phyloP scores from a whole-genome alignment of 2,888 invertebrate species.

The Drosophila monieri region DNA sequence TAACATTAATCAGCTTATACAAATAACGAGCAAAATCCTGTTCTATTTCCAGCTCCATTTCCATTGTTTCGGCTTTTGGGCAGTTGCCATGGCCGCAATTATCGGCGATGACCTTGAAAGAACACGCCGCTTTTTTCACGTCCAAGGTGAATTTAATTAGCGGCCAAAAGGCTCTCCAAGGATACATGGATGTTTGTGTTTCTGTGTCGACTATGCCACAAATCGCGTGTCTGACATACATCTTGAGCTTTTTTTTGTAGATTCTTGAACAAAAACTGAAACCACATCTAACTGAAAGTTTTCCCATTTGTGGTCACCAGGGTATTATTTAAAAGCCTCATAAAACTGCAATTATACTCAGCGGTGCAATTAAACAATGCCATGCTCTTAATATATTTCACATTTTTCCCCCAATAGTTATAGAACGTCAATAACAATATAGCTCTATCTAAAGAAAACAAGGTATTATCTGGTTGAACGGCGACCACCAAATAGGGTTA shows the following conservation, averaged over 20 bases:
- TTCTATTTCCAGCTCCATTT: slow-evolving; percentile 7
- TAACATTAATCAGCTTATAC: slow-evolving; percentile 11
- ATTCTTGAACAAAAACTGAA: slow-evolving; percentile 10
- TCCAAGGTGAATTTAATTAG: slow-evolving; percentile 77
- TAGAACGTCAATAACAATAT: neutral
- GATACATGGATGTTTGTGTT: slow-evolving; percentile 26
- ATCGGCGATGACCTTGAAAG: slow-evolving; percentile 71
- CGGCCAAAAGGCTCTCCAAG: slow-evolving; percentile 45
- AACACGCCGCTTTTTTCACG: slow-evolving; percentile 42
- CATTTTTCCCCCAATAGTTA: neutral
- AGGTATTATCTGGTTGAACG: neutral
- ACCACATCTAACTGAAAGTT: slow-evolving; percentile 22
- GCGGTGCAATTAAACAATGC: neutral
- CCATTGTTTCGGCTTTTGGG: slow-evolving; percentile 32
- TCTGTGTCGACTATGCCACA: slow-evolving; percentile 22
- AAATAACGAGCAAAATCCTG: slow-evolving; percentile 1
- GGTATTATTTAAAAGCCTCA: slow-evolving; percentile 8
- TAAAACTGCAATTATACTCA: slow-evolving; percentile 14
- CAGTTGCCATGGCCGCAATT: slow-evolving; percentile 52
- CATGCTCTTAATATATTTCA: neutral
- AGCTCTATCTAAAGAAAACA: neutral
- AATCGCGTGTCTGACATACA: slow-evolving; percentile 63
- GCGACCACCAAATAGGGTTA: neutral
- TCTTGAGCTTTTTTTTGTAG: slow-evolving; percentile 38
- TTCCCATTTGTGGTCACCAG: slow-evolving; percentile 1